These are phyloP conservation scores for Apis laboriosa DNA, from an alignment of 1,140 invertebrate species.

Conservation along the genomic window DNA sequence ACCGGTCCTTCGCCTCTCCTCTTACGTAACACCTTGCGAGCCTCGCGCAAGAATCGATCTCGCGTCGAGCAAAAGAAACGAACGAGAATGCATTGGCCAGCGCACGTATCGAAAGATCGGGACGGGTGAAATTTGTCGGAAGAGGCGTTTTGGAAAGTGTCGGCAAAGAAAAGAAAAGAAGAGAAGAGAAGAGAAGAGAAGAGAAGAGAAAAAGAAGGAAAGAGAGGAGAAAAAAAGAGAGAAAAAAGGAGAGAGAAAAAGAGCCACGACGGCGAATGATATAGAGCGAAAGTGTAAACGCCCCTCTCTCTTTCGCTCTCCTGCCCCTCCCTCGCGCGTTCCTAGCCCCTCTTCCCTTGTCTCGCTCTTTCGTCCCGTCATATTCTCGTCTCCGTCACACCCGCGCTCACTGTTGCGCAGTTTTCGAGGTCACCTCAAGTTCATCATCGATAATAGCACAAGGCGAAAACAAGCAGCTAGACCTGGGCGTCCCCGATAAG, in stretches of 20 bases:
- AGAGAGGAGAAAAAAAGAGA: not conserved
- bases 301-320: not conserved
- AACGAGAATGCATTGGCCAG: not conserved
- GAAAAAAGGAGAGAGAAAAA: not conserved
- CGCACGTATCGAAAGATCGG: not conserved
- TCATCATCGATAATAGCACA: constrained; percentile 80
- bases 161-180: not conserved
- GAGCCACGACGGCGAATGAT: constrained; percentile 30
- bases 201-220: not conserved
- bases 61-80: not conserved
- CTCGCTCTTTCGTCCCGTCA: not conserved
- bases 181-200: no score
- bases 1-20: not conserved
- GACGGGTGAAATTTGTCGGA: constrained; percentile 3
- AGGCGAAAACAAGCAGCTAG: constrained; percentile 78
- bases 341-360: constrained; percentile 2
- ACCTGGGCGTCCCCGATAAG: constrained; percentile 77
- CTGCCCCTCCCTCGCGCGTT: constrained; percentile 17
- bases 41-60: not conserved
- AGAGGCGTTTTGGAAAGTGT: constrained; percentile 35
- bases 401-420: constrained; percentile 71
- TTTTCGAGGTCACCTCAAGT: constrained; percentile 78
- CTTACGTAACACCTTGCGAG: constrained; percentile 21
- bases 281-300: constrained; percentile 60
- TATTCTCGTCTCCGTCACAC: constrained; percentile 20